Evolutionary conservation across 2,797 vertebrate species (phyloP), one percentile per base, ranked within the genome.

Genomic region (Argentina silus): DNA sequence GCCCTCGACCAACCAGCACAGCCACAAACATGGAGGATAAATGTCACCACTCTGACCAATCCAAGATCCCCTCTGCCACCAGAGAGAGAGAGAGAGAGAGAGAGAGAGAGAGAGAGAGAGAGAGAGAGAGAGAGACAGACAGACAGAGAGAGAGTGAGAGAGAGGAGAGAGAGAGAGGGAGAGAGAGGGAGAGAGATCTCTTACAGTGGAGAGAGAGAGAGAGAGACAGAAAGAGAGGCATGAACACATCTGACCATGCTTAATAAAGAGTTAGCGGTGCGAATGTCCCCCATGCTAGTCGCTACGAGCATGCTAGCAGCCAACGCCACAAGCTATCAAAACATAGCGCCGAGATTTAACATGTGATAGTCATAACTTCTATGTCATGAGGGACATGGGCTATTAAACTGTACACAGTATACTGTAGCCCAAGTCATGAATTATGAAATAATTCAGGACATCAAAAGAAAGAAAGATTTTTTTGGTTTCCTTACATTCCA

Each of bases 1-100:
- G 72, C 72, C 75, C 77, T 67, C 11, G 74, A 19, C 69, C 80
- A 83, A 88, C 84, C 86, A 77, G 82, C 15, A 17, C 74, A 80
- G 86, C 90, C 92, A 78, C 90, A 88, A 88, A 87, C 82, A 85
- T 86, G 83, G 64, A 64, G 83, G 48, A 89, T 83, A 85, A 90
- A 88, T 88, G 84, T 89, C 80, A 84, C 74, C 88, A 86, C 83
- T 79, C 74, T 84, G 77, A 83, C 85, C 81, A 71, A 78, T 83
- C 77, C 70, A 77, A 76, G 47, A 78, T 82, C 73, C 43, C 57
- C 70, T 80, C 73, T 77, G 64, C 78, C 60, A 68, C 82, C 81
- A 83, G 6, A 14, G 15, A 63, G 5, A n/a, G 12, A 27, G 57
- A 23, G 47, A 21, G 8, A 53, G 27, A 19, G 12, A 61, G 17